Percentiles rank a stretch among this genome's conserved stretches.
Conservation (phyloP, 1,140 invertebrate genomes). For the Drosophila dunni region DNA sequence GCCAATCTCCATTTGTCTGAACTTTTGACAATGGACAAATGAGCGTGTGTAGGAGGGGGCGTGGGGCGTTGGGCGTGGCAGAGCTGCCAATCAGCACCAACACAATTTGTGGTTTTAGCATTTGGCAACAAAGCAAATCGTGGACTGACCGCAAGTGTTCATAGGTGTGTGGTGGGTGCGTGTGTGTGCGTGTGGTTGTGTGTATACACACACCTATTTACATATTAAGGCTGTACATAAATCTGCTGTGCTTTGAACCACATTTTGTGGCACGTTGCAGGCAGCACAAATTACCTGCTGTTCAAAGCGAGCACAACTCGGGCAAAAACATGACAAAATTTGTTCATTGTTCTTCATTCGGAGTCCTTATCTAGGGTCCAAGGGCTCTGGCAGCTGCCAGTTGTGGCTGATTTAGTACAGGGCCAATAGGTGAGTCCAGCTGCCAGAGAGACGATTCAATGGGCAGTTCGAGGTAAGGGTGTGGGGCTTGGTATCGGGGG, state of each 20-base stretch:
- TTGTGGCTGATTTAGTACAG: slow-evolving; percentile 41
- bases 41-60: neutral
- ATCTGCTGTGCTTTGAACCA: slow-evolving; percentile 56
- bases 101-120: slow-evolving; percentile 35
- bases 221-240: slow-evolving; percentile 55
- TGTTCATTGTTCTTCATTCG: slow-evolving; percentile 26
- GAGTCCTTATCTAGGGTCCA: slow-evolving; percentile 18
- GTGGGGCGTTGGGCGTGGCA: neutral
- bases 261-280: slow-evolving; percentile 34
- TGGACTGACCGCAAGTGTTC: slow-evolving; percentile 9
- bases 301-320: slow-evolving; percentile 15
- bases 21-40: slow-evolving; percentile 25
- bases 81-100: slow-evolving; percentile 34
- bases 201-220: slow-evolving; percentile 29
- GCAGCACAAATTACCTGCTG: slow-evolving; percentile 48
- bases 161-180: neutral
- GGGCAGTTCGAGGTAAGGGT: neutral
- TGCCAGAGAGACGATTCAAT: slow-evolving; percentile 15
- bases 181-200: neutral
- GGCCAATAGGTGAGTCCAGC: slow-evolving; percentile 19
- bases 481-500: neutral
- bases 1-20: slow-evolving; percentile 11
- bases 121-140: slow-evolving; percentile 13
- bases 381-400: slow-evolving; percentile 27
- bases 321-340: slow-evolving; percentile 19